Evolutionary conservation across 2,797 vertebrate genomes (phyloP), one percentile per base, ranked within the genome.

Genomic region (Streptopelia turtur): DNA sequence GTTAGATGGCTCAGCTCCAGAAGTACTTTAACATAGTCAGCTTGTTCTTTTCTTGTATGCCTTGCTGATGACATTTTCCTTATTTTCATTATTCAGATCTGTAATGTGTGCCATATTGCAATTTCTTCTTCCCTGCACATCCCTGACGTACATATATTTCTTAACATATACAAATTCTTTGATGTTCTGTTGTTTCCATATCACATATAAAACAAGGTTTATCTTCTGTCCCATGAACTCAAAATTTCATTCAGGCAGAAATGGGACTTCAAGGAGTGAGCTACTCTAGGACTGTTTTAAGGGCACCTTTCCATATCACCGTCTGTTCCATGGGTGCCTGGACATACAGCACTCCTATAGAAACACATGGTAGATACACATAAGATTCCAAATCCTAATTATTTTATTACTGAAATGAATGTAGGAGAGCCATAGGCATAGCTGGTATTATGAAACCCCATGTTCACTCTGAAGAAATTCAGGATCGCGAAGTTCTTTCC

Each of bases 1-100:
- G 86, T 79, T 72, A 85, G 78, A 47, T 93, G 94, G 75, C 92
- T 92, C 13, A 25, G 63, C 47, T 95, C 77, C 92, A 94, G 63
- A 37, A 87, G 57, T 50, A 70, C 63, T 93, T 89, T 92, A 84
- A 71, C 50, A 57, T 8, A 71, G 69, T 75, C 87, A 92, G 70
- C 77, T 81, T 90, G 61, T 79, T 87, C 83, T 94, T 71, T 81
- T 71, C 74, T 90, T 84, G 23, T 80, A 9, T 63, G 56, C 60
- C 94, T 93, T 17, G 16, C 66, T 89, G 66, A 45, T 83, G 66
- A 61, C 16, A 30, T 87, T 84, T 90, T 96, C 70, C 64, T 70
- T 69, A 49, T 90, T 80, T 90, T 71, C 15, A 6, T 79, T 92
- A 74, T 43, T 94, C 43, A 66, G 28, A 12, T 81, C 39, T 56